Conservation (phyloP, 1,140 invertebrate genomes). For the Bombus superbus region DNA sequence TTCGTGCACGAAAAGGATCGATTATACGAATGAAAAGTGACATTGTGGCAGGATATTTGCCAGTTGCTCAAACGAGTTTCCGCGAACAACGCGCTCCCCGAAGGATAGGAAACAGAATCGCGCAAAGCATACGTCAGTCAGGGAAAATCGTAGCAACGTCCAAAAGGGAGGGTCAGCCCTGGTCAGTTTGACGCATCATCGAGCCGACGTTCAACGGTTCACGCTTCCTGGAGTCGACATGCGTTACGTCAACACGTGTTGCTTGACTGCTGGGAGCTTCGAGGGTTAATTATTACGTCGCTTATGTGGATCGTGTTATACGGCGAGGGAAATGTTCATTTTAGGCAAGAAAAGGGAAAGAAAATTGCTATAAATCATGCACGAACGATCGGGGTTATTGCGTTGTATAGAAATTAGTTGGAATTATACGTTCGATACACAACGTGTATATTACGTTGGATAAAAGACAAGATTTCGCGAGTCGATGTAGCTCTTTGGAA, state of each 20-base stretch:
- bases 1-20: not conserved
- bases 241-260: slow-evolving; percentile 60
- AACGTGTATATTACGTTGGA: no score
- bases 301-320: not conserved
- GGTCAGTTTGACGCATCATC: slow-evolving; percentile 50
- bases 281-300: slow-evolving; percentile 7
- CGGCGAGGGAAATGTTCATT: no score
- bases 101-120: slow-evolving; percentile 45
- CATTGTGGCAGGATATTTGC: slow-evolving; percentile 18
- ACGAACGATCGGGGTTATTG: not conserved
- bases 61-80: slow-evolving; percentile 37
- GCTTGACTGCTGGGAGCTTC: slow-evolving; percentile 27
- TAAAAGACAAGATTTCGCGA: not conserved
- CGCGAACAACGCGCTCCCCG: slow-evolving; percentile 57
- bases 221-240: slow-evolving; percentile 49
- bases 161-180: slow-evolving; percentile 49
- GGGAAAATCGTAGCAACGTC: slow-evolving; percentile 42
- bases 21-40: not conserved
- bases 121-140: slow-evolving; percentile 12
- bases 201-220: slow-evolving; percentile 44
- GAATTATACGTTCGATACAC: no score
- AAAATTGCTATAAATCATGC: not conserved
- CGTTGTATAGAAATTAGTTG: no score
- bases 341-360: not conserved
- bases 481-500: not conserved